These are phyloP conservation scores for Gerris buenoi DNA, from an alignment of 1,140 invertebrate genomes.

Conservation along the genomic window DNA sequence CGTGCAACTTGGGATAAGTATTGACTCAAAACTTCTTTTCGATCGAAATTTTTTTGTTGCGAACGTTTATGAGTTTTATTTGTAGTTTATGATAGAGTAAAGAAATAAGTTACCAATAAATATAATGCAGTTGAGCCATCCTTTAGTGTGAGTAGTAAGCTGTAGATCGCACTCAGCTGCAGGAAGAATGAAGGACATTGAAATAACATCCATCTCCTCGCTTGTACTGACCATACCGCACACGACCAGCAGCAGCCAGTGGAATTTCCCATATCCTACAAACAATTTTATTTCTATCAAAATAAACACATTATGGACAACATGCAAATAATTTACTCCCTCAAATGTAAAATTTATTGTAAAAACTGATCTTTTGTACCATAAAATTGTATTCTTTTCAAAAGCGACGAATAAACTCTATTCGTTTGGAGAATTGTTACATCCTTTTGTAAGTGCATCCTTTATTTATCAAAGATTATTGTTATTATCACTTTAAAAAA, in stretches of 20 bases:
- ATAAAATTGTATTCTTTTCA: constrained; percentile 5
- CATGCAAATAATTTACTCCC: background rate
- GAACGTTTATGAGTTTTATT: no score
- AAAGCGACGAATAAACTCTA: background rate
- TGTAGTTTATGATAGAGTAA: background rate
- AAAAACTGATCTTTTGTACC: background rate
- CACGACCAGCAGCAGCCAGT: constrained; percentile 69
- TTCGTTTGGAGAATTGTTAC: no score
- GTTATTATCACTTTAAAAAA: no score
- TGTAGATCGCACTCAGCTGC: constrained; percentile 82
- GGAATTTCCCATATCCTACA: constrained; percentile 78
- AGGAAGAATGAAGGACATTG: constrained; percentile 84
- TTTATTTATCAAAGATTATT: no score
- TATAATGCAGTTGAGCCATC: constrained; percentile 56
- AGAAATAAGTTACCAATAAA: constrained; percentile 28
- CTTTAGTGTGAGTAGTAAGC: constrained; percentile 70
- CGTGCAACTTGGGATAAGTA: no score
- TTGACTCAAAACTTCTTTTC: no score
- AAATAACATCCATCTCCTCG: constrained; percentile 90
- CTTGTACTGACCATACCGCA: constrained; percentile 87
- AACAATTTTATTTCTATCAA: constrained; percentile 5
- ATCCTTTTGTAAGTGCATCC: no score
- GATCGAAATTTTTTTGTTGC: no score
- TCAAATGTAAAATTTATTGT: background rate
- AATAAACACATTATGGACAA: no score